Percentiles rank a stretch among this genome's conserved stretches.
Evolutionary conservation across 2,113 vertebrate genomes (phyloP).

Genomic region (Haemorhous mexicanus): DNA sequence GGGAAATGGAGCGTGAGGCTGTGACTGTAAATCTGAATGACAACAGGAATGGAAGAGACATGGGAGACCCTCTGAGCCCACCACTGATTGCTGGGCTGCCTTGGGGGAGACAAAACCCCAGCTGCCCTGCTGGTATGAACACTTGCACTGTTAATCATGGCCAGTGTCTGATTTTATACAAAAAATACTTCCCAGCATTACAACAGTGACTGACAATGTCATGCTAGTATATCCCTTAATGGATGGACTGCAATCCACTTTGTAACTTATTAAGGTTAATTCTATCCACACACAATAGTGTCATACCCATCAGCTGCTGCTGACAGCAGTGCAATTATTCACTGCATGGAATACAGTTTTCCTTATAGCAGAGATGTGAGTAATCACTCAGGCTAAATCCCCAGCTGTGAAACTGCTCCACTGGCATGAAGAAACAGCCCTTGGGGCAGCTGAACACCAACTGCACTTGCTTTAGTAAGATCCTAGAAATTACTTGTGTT

Average conservation of each 20-base stretch:
- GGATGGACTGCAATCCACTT: not conserved
- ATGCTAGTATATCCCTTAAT: not conserved
- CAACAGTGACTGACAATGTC: not conserved
- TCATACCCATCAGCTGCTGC: not conserved
- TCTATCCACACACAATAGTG: not conserved
- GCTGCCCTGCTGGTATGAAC: not conserved
- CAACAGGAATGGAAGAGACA: not conserved
- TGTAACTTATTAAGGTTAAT: not conserved
- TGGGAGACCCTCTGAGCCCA: not conserved
- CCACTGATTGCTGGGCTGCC: not conserved
- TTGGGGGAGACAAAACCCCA: not conserved
- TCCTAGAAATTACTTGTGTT: not conserved
- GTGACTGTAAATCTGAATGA: slow-evolving; percentile 13
- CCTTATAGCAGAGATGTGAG: not conserved
- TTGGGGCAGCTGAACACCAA: not conserved
- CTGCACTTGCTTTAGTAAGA: not conserved
- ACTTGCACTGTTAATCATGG: not conserved
- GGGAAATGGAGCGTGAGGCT: slow-evolving; percentile 30
- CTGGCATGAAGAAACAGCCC: not conserved
- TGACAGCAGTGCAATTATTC: not conserved
- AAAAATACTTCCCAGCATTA: not conserved
- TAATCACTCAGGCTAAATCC: not conserved
- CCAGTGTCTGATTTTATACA: not conserved
- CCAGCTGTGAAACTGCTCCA: not conserved
- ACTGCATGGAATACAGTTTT: not conserved